Base-by-base conservation (phyloP, 2,113 vertebrate species). In the Odocoileus hemionus region DNA sequence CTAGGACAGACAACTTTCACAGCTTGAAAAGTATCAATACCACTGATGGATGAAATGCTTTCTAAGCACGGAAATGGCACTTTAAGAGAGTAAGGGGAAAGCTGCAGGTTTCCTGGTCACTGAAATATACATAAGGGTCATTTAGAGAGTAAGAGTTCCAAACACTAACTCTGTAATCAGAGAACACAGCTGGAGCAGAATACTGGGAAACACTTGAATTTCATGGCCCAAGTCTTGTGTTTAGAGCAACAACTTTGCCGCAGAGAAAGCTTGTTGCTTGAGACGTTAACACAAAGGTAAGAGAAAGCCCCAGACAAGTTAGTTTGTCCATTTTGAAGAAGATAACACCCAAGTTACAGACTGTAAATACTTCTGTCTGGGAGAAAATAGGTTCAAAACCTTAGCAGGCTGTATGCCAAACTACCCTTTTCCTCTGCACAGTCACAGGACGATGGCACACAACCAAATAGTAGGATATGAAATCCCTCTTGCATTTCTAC, bases 131-230 rank as follows among this genome's bases (percentile, higher is more conserved):
- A 86, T 79, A 92, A 97, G 92, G 92, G 80, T 92, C 92, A 95
- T 70, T 96, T 54, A 97, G 91, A 95, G 61, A 96, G 30, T 90
- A 45, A 25, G 61, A 97, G 45, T 87, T 97, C 87, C 50, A 96
- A 96, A 91, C 50, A 55, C 50, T 94, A 84, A 76, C 21, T 86
- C 82, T 92, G 74, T 97, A 97, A 95, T 97, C 89, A 96, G 60
- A 61, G 74, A 87, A 88, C 89, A 92, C 96, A 97, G 97, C 94
- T 97, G 95, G 93, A 91, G 88, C 92, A 84, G 23, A 67, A 30
- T 80, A 76, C 61, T 47, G n/a, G 78, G 78, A 79, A 93, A 86
- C 43, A 82, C 83, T 96, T 84, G 12, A 39, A 83, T 92, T 93
- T 80, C 80, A 95, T 50, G 90, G 54, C 36, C 58, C 10, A 2